phyloP scores from a whole-genome alignment of 2,113 vertebrate genomes.

The Stegastes partitus region DNA sequence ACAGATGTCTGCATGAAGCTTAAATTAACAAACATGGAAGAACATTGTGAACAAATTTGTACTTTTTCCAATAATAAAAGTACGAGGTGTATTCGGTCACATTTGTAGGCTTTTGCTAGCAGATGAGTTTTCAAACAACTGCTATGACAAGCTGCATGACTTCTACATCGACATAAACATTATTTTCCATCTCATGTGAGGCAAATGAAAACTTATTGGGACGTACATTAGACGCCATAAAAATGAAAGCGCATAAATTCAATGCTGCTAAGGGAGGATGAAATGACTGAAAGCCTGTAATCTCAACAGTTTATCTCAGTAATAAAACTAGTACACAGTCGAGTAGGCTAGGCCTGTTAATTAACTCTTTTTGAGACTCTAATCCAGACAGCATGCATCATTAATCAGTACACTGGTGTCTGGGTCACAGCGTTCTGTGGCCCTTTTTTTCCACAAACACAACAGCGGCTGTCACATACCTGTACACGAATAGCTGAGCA shows the following conservation, averaged over 20 bases:
- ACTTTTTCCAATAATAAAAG: neutral
- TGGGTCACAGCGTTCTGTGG: constrained; percentile 33
- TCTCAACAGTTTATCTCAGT: constrained; percentile 3
- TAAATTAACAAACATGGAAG: neutral
- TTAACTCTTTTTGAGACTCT: constrained; percentile 30
- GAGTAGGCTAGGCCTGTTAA: constrained; percentile 13
- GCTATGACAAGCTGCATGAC: neutral
- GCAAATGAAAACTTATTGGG: neutral
- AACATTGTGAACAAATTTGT: neutral
- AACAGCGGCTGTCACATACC: constrained; percentile 15
- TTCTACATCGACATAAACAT: neutral
- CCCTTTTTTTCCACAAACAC: constrained; percentile 17
- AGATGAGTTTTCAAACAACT: neutral
- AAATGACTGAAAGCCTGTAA: neutral
- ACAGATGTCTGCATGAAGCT: neutral
- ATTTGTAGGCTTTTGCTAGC: neutral
- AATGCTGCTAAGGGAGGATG: neutral
- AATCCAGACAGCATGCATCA: constrained; percentile 26
- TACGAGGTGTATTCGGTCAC: neutral
- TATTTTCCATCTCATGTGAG: neutral
- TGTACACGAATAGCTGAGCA: constrained; percentile 7
- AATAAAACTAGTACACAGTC: constrained; percentile 1
- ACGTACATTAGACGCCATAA: neutral
- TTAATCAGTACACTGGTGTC: constrained; percentile 36
- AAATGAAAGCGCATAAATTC: neutral